Evolutionary conservation across 64 coral and sea anemone species (phyloP), one percentile per base, ranked within the genome.

Genomic region (Exaiptasia diaphana): DNA sequence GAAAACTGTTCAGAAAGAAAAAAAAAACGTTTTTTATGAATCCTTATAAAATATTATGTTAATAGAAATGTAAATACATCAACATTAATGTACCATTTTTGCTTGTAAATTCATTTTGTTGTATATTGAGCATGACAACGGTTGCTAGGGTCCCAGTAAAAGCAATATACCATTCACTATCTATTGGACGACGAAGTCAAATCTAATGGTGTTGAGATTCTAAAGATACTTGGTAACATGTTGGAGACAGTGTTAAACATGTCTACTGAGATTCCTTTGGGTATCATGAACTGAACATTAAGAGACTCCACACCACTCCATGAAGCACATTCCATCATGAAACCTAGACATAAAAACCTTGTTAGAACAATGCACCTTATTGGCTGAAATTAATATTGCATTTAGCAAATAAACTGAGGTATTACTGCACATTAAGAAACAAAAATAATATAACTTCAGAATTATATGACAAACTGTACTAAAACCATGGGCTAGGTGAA

Each of bases 301-400:
- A 97, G 73, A 18, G 93, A 88, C 48, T 97, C 93, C 3, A 87
- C 83, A 20, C 93, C 93, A 54, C 93, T 97, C 93, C 93, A 97
- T 22, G 79, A 75, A 15, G 83, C 80, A 65, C 93, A 97, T 18
- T 97, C 93, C 93, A 97, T 97, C 88, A 97, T 97, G 39, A 97
- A 88, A 36, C 93, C 93, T 97, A 32, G 30, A 8, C 22, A 75
- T 43, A n/a, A n/a, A n/a, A n/a, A n/a, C n/a, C n/a, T 10, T 18
- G 24, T 36, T 17, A 86, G 56, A 31, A 38, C 17, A 27, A 58
- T 20, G 34, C 11, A 13, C 29, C 12, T 55, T 1, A 17, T 57
- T 34, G 13, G 21, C 26, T 56, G 5, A 18, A 14, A 25, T 11
- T 12, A 41, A 73, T 40, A 42, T 17, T 12, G 21, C 13, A 28